Conservation (phyloP, 92 coral and sea anemone genomes). For the Desmophyllum pertusum region DNA sequence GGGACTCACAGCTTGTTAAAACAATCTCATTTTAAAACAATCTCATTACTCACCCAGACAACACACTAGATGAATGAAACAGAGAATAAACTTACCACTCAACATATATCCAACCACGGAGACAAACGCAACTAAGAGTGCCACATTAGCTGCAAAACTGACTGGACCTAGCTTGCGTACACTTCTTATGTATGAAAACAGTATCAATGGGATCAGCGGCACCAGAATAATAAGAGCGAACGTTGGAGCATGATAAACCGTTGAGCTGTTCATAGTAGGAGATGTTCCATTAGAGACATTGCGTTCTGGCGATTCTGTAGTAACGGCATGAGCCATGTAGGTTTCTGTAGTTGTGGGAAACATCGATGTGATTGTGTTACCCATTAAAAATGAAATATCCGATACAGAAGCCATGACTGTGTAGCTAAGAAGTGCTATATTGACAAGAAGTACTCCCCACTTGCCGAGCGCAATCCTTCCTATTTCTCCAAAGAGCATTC, state of each 20-base stretch:
- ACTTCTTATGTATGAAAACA: constrained; percentile 83
- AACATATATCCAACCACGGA: constrained; percentile 86
- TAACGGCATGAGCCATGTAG: background rate
- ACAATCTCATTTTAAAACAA: too few species aligned
- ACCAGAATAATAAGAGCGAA: constrained; percentile 69
- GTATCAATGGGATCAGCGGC: constrained; percentile 71
- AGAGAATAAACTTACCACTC: constrained; percentile 65
- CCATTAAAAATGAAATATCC: constrained; percentile 95
- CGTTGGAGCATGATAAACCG: constrained; percentile 52
- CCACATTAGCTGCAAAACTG: constrained; percentile 73
- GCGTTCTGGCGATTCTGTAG: background rate
- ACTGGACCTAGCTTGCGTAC: constrained; percentile 85
- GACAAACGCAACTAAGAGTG: constrained; percentile 74
- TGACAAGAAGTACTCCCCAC: constrained; percentile 78
- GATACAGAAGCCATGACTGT: constrained; percentile 88
- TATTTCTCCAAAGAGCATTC: constrained; percentile 85
- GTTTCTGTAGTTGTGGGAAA: constrained; percentile 44
- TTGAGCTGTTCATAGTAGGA: background rate
- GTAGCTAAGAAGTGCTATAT: constrained; percentile 82
- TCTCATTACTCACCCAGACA: too few species aligned
- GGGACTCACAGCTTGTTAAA: too few species aligned
- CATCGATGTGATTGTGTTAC: constrained; percentile 81
- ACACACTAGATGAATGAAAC: background rate
- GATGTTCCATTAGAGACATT: background rate
- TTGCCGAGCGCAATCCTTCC: constrained; percentile 87